Evolutionary conservation across 2,113 vertebrate species (phyloP).

Genomic region (Sorex fumeus): DNA sequence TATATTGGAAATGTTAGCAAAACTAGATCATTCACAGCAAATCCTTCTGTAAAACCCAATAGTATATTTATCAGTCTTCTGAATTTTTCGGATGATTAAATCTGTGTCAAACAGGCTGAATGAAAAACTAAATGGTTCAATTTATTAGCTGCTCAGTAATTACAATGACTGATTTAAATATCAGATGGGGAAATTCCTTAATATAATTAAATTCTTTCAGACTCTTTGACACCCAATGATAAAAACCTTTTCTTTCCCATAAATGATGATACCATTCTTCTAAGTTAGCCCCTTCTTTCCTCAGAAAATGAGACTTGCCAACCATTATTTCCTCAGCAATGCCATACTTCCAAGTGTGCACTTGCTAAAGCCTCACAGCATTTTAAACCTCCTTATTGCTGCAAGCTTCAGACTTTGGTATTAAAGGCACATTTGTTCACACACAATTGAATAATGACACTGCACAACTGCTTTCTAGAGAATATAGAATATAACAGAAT

Average conservation of each 20-base stretch:
- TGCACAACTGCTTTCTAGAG: slow-evolving; percentile 22
- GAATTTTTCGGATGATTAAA: slow-evolving; percentile 45
- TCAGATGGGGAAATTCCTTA: neutral
- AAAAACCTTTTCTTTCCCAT: neutral
- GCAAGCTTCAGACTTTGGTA: neutral
- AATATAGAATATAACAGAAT: slow-evolving; percentile 31
- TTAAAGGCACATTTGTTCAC: slow-evolving; percentile 48
- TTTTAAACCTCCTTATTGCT: slow-evolving; percentile 2
- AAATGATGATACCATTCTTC: neutral
- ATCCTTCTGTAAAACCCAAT: neutral
- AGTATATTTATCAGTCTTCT: neutral
- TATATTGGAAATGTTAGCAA: slow-evolving; percentile 8
- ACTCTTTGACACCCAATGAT: neutral
- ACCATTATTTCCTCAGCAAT: fast-evolving
- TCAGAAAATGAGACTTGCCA: neutral
- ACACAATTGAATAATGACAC: slow-evolving; percentile 46
- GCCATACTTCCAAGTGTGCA: neutral
- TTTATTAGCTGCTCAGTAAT: neutral
- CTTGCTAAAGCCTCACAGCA: neutral
- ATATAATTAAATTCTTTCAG: neutral
- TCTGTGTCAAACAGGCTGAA: neutral
- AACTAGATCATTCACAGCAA: neutral
- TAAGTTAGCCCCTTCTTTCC: neutral
- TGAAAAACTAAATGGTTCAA: neutral
- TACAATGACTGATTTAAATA: neutral